Conservation (phyloP, 2,113 vertebrate species). For the Anguilla japonica region DNA sequence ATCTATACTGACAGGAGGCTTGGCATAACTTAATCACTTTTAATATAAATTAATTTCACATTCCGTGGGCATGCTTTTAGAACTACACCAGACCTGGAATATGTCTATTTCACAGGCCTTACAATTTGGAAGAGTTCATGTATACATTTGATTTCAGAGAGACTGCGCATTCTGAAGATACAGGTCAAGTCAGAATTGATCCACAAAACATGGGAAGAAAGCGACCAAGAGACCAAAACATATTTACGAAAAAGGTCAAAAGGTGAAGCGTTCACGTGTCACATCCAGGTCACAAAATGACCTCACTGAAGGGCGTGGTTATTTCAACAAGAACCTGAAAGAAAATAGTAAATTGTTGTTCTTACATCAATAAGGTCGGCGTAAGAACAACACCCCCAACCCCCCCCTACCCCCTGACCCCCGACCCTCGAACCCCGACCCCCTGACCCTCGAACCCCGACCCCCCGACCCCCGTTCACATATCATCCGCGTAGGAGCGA, state of each 20-base stretch:
- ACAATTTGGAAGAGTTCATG: no score
- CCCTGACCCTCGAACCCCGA: neutral
- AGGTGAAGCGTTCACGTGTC: neutral
- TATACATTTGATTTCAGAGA: no score
- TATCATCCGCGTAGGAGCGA: conserved; percentile 69
- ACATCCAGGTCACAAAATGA: neutral
- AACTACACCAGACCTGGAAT: neutral
- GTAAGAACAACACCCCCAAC: neutral
- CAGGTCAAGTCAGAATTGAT: conserved; percentile 29
- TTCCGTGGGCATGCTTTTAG: neutral
- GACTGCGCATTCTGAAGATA: neutral
- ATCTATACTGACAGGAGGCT: no score
- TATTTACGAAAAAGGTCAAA: neutral
- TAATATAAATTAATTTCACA: no score
- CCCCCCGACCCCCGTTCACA: conserved; percentile 49
- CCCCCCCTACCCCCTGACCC: neutral
- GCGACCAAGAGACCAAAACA: conserved; percentile 34
- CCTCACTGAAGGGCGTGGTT: neutral
- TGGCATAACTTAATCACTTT: no score
- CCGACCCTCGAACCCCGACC: neutral
- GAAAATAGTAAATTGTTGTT: neutral
- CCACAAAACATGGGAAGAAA: conserved; percentile 44
- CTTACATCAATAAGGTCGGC: neutral
- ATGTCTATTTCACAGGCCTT: no score
- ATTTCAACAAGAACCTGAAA: neutral